A percentile compares a stretch with the other conserved stretches of the same genome.
Conservation (phyloP, 2,888 invertebrate genomes). For the Nemotelus pantherinus region DNA sequence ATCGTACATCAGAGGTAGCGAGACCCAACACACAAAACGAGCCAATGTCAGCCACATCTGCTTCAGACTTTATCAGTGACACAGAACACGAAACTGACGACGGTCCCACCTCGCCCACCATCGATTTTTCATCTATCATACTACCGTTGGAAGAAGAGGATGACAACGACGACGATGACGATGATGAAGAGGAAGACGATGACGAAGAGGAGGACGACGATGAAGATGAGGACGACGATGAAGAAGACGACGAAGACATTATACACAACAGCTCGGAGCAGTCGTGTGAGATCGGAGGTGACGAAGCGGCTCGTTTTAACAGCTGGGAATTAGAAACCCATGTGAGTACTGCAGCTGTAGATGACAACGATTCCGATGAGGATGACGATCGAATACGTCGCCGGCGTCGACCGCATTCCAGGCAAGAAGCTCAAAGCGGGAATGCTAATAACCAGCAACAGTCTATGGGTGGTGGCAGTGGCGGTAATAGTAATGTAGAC, state of each 20-base stretch:
- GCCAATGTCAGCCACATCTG: slow-evolving; percentile 38
- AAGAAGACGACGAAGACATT: slow-evolving; percentile 45
- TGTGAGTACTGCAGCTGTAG: neutral
- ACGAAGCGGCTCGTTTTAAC: slow-evolving; percentile 25
- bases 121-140: slow-evolving; percentile 34
- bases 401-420: slow-evolving; percentile 32
- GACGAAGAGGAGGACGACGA: slow-evolving; percentile 47
- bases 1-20: too few species aligned
- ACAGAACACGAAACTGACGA: slow-evolving; percentile 38
- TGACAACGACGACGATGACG: slow-evolving; percentile 33
- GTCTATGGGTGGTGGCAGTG: neutral
- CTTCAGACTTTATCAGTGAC: slow-evolving; percentile 44
- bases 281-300: slow-evolving; percentile 46
- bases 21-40: neutral
- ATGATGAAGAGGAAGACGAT: slow-evolving; percentile 40
- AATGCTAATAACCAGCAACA: neutral
- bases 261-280: slow-evolving; percentile 44
- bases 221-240: slow-evolving; percentile 45
- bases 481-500: slow-evolving; percentile 9
- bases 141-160: slow-evolving; percentile 23
- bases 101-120: slow-evolving; percentile 29
- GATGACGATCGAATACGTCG: slow-evolving; percentile 8
- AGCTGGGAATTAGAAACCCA: neutral
- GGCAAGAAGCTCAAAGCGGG: neutral
- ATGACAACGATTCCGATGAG: neutral